Conservation (phyloP, 2,113 vertebrate genomes). For the Enhydra lutris region DNA sequence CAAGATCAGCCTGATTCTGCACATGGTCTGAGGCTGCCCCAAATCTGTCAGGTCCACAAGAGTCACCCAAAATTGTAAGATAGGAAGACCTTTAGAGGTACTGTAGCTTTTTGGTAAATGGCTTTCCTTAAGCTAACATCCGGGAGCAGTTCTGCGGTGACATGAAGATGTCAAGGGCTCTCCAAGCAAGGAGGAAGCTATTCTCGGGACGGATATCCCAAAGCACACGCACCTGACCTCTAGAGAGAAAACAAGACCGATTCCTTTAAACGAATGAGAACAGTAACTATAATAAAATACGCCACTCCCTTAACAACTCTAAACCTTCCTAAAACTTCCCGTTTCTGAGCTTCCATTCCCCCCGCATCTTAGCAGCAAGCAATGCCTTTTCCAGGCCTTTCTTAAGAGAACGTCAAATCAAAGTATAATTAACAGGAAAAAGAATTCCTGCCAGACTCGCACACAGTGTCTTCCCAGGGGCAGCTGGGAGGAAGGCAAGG, state of each 20-base stretch:
- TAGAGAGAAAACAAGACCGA: neutral
- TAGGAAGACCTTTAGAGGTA: neutral
- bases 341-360: neutral
- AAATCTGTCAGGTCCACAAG: neutral
- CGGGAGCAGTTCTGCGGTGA: neutral
- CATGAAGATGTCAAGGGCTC: neutral
- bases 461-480: neutral
- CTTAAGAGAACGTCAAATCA: neutral
- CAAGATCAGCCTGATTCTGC: neutral
- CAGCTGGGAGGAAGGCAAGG: neutral
- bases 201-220: too few species aligned
- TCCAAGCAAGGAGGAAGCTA: neutral
- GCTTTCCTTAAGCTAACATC: neutral
- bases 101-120: neutral
- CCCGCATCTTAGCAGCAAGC: neutral
- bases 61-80: neutral
- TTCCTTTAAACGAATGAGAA: neutral
- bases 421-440: neutral
- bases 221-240: neutral
- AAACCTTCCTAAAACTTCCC: neutral
- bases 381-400: neutral
- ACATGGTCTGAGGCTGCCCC: neutral
- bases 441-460: accelerated
- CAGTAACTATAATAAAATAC: neutral
- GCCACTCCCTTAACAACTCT: neutral